Evolutionary conservation across 1,140 invertebrate genomes (phyloP).

Genomic region (Drosophila fuyamai): DNA sequence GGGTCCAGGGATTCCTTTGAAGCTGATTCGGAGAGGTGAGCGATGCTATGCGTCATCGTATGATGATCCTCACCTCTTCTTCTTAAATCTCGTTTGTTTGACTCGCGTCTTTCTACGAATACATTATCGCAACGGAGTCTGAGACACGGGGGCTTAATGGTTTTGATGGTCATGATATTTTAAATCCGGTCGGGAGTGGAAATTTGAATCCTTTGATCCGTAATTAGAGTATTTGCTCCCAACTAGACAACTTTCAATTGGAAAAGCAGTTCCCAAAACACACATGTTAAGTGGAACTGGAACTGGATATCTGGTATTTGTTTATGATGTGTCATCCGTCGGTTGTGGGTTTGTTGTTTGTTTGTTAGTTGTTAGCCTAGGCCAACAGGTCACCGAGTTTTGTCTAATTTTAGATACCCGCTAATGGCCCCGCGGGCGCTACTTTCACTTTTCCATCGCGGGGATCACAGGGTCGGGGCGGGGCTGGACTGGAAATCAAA

Average conservation of each 20-base stretch:
- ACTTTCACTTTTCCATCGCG: slow-evolving; percentile 33
- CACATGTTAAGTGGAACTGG: slow-evolving; percentile 17
- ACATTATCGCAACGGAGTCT: slow-evolving; percentile 11
- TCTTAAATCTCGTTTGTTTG: slow-evolving; percentile 9
- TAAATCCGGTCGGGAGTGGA: slow-evolving; percentile 86
- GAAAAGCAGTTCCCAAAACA: slow-evolving; percentile 1
- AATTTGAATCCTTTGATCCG: slow-evolving; percentile 90
- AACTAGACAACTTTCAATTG: slow-evolving; percentile 41
- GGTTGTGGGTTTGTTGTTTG: slow-evolving; percentile 17
- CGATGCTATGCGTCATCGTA: slow-evolving; percentile 30
- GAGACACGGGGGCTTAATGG: slow-evolving; percentile 18
- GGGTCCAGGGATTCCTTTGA: slow-evolving; percentile 33
- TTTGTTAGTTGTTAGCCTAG: slow-evolving; percentile 20
- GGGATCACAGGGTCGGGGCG: neutral
- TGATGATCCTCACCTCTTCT: slow-evolving; percentile 24
- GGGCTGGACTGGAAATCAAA: slow-evolving; percentile 13
- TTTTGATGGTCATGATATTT: slow-evolving; percentile 10
- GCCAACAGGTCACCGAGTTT: slow-evolving; percentile 42
- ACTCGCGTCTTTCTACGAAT: slow-evolving; percentile 30
- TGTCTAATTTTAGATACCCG: slow-evolving; percentile 45
- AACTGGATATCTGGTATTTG: slow-evolving; percentile 14
- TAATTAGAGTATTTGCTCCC: slow-evolving; percentile 90
- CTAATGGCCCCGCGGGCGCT: slow-evolving; percentile 39
- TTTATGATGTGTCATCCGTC: slow-evolving; percentile 29
- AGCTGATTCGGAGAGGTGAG: slow-evolving; percentile 24